phyloP scores from a whole-genome alignment of 2,888 invertebrate genomes.

The Eupithecia dodoneata region DNA sequence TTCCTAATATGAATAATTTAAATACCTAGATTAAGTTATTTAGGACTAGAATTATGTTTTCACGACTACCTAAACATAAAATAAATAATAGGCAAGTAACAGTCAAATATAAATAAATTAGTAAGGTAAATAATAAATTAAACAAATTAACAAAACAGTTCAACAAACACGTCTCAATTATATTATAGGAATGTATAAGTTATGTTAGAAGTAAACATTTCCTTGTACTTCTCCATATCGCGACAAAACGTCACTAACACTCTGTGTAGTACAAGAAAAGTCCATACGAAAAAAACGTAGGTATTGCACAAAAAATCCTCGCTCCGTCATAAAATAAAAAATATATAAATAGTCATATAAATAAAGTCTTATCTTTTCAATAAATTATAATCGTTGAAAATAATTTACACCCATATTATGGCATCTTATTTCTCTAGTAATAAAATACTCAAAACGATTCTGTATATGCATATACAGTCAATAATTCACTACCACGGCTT shows the following conservation, averaged over 20 bases:
- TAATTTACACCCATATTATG: slow-evolving; percentile 55
- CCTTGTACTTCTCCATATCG: slow-evolving; percentile 19
- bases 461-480: not conserved
- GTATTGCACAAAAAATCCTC: slow-evolving; percentile 45
- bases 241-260: not conserved
- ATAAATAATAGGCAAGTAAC: slow-evolving; percentile 54
- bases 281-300: slow-evolving; percentile 6
- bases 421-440: slow-evolving; percentile 38
- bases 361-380: slow-evolving; percentile 41
- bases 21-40: slow-evolving; percentile 27
- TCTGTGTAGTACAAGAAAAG: not conserved
- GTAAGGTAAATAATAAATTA: slow-evolving; percentile 50
- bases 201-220: slow-evolving; percentile 19
- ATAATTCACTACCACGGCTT: not conserved
- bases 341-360: slow-evolving; percentile 47
- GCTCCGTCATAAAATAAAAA: slow-evolving; percentile 39
- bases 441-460: slow-evolving; percentile 16
- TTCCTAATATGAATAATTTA: slow-evolving; percentile 29
- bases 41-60: slow-evolving; percentile 57
- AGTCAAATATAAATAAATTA: slow-evolving; percentile 36
- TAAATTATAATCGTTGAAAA: slow-evolving; percentile 46
- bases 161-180: slow-evolving; percentile 47
- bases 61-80: slow-evolving; percentile 55
- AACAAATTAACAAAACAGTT: slow-evolving; percentile 56
- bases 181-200: slow-evolving; percentile 63